phyloP scores from a whole-genome alignment of 2,113 vertebrate genomes.

The Microtus oregoni region DNA sequence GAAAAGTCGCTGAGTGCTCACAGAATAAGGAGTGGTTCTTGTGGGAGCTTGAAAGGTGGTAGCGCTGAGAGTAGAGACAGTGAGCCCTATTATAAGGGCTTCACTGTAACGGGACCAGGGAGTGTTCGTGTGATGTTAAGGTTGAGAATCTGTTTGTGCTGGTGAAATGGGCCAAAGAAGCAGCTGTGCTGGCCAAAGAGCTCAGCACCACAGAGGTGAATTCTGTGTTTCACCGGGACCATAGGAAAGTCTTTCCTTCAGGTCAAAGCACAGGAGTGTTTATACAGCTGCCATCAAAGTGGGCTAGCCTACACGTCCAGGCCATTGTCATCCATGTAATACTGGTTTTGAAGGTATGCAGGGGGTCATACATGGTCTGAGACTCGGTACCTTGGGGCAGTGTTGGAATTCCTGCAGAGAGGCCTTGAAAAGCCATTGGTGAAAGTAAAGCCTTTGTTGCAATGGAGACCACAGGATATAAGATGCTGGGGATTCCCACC shows the following conservation, averaged over 20 bases:
- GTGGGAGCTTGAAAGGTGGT: neutral
- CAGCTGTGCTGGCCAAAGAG: neutral
- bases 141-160: neutral
- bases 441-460: neutral
- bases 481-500: neutral
- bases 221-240: no score
- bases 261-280: no score
- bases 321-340: no score
- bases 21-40: neutral
- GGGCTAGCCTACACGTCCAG: neutral
- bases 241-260: neutral
- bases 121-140: no score
- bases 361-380: neutral
- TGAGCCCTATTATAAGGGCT: neutral
- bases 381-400: neutral
- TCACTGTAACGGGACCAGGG: neutral
- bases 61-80: accelerated
- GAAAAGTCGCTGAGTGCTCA: neutral
- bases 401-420: neutral
- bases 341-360: neutral
- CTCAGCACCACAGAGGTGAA: neutral
- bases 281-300: no score
- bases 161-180: neutral
- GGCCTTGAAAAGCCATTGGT: neutral
- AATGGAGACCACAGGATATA: neutral